phyloP scores from a whole-genome alignment of 53 echinoderm and acorn worm species.

The Paelopatides confundens region DNA sequence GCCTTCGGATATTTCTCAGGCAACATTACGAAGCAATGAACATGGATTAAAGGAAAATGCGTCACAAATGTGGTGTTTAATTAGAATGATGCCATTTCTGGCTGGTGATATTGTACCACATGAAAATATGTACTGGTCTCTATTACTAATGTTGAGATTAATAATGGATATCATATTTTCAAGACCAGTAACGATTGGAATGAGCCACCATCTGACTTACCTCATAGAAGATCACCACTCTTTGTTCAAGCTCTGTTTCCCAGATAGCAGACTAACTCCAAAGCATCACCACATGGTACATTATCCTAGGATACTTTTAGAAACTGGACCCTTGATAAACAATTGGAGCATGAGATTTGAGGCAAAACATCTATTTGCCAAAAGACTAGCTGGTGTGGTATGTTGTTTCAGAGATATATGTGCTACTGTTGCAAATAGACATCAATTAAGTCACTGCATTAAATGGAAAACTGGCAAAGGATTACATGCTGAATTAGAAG shows the following conservation, averaged over 20 bases:
- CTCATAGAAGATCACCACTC: constrained; percentile 59
- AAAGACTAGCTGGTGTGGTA: constrained; percentile 46
- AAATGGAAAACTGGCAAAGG: neutral
- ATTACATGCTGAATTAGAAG: no score
- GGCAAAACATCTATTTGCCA: constrained; percentile 43
- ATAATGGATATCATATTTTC: constrained; percentile 63
- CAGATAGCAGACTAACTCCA: constrained; percentile 35
- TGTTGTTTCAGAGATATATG: constrained; percentile 57
- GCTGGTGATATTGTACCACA: constrained; percentile 24
- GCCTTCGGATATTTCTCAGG: constrained; percentile 38
- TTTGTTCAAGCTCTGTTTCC: constrained; percentile 38
- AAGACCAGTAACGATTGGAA: constrained; percentile 23
- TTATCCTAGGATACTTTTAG: constrained; percentile 30
- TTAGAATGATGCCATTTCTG: constrained; percentile 40
- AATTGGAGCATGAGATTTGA: constrained; percentile 57
- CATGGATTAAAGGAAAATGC: constrained; percentile 52
- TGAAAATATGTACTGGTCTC: neutral
- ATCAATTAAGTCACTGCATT: constrained; percentile 50
- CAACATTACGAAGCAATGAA: constrained; percentile 36
- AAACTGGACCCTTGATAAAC: constrained; percentile 45
- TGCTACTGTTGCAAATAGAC: constrained; percentile 26
- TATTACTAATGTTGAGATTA: neutral
- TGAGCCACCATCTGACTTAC: constrained; percentile 48
- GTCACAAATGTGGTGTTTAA: constrained; percentile 72
- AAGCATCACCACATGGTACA: constrained; percentile 68